A percentile compares a stretch with the other conserved stretches of the same genome.
phyloP scores from a whole-genome alignment of 2,113 vertebrate genomes.

The Notarius quadriscutis region DNA sequence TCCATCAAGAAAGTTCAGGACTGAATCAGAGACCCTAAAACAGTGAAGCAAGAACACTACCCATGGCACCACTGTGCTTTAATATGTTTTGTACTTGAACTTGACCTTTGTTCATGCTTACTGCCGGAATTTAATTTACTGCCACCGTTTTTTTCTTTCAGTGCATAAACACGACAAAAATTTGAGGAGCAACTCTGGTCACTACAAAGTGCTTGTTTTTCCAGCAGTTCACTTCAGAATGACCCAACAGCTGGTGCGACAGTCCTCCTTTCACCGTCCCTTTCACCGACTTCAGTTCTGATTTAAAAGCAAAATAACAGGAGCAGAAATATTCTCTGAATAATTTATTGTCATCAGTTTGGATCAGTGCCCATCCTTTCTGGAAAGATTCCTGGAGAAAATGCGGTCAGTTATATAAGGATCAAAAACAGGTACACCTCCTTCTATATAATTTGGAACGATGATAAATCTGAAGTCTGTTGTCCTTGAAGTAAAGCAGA shows the following conservation, averaged over 20 bases:
- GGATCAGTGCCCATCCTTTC: neutral
- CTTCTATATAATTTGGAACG: neutral
- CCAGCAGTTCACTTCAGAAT: neutral
- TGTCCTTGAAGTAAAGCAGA: neutral
- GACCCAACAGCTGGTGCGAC: neutral
- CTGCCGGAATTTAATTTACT: neutral
- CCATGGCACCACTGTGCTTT: too few species aligned
- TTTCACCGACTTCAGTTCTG: neutral
- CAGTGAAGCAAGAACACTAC: neutral
- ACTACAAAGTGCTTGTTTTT: neutral
- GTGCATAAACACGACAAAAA: neutral
- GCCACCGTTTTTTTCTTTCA: neutral
- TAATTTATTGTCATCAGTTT: neutral
- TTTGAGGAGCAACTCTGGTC: neutral
- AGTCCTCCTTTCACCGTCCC: neutral
- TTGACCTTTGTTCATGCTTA: neutral
- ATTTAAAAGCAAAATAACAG: neutral
- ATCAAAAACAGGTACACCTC: too few species aligned
- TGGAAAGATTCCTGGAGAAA: slow-evolving; percentile 14
- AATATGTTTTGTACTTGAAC: neutral
- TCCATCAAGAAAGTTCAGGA: neutral
- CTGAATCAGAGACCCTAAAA: neutral
- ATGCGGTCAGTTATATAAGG: neutral
- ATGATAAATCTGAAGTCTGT: neutral
- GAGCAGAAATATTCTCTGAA: neutral